Percentiles rank a stretch among this genome's conserved stretches.
These are phyloP conservation scores for Coilia nasus DNA, from an alignment of 2,797 vertebrate species.

Conservation along the genomic window DNA sequence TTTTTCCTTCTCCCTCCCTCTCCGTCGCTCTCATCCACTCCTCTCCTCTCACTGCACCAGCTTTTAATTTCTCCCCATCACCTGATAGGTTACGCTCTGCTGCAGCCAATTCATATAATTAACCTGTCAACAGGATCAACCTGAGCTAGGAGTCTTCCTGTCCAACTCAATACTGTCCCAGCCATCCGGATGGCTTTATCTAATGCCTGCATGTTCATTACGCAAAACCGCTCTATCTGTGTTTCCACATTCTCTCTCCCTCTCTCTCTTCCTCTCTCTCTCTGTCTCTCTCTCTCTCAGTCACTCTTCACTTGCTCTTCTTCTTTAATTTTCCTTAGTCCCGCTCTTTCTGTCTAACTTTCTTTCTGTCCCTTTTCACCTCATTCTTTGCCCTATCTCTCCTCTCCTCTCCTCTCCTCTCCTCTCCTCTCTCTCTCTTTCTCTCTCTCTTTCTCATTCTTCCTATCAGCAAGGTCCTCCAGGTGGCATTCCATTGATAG, in stretches of 20 bases:
- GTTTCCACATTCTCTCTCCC: conserved; percentile 12
- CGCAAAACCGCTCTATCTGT: conserved; percentile 2
- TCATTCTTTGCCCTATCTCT: too few species aligned
- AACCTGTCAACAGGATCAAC: conserved; percentile 78
- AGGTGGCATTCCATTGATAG: background rate
- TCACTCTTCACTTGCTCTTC: background rate
- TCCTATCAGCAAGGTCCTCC: background rate
- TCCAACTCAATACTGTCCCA: conserved; percentile 71
- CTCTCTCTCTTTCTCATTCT: background rate
- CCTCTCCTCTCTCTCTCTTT: background rate
- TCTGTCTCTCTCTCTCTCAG: background rate
- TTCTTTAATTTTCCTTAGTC: too few species aligned
- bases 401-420: too few species aligned
- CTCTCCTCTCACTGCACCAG: background rate
- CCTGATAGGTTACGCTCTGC: conserved; percentile 67
- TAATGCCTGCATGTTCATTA: conserved; percentile 59
- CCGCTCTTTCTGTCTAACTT: too few species aligned
- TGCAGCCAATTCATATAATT: conserved; percentile 81
- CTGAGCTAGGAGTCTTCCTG: conserved; percentile 52
- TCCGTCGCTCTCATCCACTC: conserved; percentile 14
- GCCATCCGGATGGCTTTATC: conserved; percentile 74
- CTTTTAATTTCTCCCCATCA: conserved; percentile 21
- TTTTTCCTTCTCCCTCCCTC: background rate
- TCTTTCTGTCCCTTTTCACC: too few species aligned
- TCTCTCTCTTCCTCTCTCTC: conserved; percentile 10